A percentile compares a stretch with the other conserved stretches of the same genome.
Evolutionary conservation across 2,888 invertebrate genomes (phyloP).

Genomic region (Syritta pipiens): DNA sequence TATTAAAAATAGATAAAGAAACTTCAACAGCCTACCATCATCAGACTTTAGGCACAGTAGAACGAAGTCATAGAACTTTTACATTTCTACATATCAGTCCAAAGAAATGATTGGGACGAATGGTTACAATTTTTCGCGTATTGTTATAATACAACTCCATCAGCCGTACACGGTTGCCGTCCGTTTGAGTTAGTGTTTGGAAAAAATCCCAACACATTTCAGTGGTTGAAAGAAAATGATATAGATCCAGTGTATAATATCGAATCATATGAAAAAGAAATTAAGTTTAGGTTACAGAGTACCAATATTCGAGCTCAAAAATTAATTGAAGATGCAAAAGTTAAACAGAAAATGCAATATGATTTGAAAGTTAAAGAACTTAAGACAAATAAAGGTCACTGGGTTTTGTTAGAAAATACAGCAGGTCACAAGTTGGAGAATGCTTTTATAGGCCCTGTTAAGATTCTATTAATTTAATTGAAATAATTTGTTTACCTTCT

Average conservation of each 20-base stretch:
- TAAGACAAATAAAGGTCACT: neutral
- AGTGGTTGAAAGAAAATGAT: conserved; percentile 1
- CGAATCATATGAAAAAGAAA: conserved; percentile 9
- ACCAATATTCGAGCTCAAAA: neutral
- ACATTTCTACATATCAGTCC: conserved; percentile 10
- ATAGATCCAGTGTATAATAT: conserved; percentile 20
- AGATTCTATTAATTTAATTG: neutral
- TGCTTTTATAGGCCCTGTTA: conserved; percentile 13
- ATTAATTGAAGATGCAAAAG: conserved; percentile 7
- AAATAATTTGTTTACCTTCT: too few species aligned
- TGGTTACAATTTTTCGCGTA: conserved; percentile 27
- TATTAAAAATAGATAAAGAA: conserved; percentile 28
- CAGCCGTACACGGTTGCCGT: conserved; percentile 12
- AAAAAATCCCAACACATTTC: conserved; percentile 12
- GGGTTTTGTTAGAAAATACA: conserved; percentile 13
- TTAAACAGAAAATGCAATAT: conserved; percentile 13
- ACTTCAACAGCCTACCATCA: conserved; percentile 44
- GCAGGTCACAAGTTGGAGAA: conserved; percentile 16
- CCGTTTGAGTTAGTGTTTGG: conserved; percentile 50
- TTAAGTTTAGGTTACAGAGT: conserved; percentile 9
- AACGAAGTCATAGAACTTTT: conserved; percentile 45
- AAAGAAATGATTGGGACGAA: conserved; percentile 38
- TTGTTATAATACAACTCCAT: conserved; percentile 36
- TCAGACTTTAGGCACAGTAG: conserved; percentile 41
- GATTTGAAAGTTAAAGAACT: conserved; percentile 4